phyloP scores from a whole-genome alignment of 2,888 invertebrate genomes.

The Ptilodon capucinus region DNA sequence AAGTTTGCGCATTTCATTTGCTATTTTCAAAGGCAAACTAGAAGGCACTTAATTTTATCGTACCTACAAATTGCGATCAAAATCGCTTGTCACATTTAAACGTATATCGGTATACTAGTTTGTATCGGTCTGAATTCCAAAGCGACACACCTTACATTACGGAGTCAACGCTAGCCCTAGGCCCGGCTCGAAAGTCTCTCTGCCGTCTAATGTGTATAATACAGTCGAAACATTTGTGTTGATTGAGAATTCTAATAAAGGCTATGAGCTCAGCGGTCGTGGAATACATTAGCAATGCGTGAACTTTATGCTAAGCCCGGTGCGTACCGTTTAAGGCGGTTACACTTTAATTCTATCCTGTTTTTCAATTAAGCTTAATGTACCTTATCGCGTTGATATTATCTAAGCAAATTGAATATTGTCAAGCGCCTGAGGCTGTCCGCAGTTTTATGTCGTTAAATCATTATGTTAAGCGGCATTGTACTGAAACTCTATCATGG shows the following conservation, averaged over 20 bases:
- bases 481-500: no score
- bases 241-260: slow-evolving; percentile 75
- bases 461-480: not conserved
- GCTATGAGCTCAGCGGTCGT: slow-evolving; percentile 78
- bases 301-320: slow-evolving; percentile 51
- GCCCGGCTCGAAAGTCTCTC: slow-evolving; percentile 52
- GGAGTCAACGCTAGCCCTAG: slow-evolving; percentile 64
- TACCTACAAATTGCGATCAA: not conserved
- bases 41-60: not conserved
- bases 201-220: slow-evolving; percentile 52
- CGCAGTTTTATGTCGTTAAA: not conserved
- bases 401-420: slow-evolving; percentile 37
- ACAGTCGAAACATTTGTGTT: slow-evolving; percentile 59
- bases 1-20: no score
- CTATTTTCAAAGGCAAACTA: no score
- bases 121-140: slow-evolving; percentile 50
- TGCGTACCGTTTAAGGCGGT: slow-evolving; percentile 43
- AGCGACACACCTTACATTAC: slow-evolving; percentile 72
- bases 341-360: slow-evolving; percentile 49
- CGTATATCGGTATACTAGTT: not conserved
- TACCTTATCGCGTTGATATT: slow-evolving; percentile 39
- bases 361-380: slow-evolving; percentile 51
- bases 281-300: slow-evolving; percentile 76
- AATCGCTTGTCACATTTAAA: not conserved
- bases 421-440: slow-evolving; percentile 26